These are phyloP conservation scores for Zeuzera pyrina DNA, from an alignment of 2,888 invertebrate species.

Conservation along the genomic window DNA sequence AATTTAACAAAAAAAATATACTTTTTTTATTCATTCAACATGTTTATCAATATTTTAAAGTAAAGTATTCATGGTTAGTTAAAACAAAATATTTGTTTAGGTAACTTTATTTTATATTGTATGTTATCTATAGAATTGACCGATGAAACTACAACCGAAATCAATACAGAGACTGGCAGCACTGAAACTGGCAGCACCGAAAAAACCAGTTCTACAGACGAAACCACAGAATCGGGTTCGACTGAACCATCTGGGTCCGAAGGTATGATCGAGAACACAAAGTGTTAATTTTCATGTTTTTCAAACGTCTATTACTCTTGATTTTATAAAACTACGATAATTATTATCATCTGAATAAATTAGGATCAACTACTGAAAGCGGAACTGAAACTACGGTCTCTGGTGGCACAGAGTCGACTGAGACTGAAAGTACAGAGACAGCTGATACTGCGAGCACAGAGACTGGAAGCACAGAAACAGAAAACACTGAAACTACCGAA, in stretches of 20 bases:
- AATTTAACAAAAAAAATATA: no score
- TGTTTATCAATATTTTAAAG: no score
- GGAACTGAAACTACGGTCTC: constrained; percentile 9
- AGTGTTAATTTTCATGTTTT: no score
- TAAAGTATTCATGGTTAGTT: no score
- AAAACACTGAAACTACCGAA: constrained; percentile 8
- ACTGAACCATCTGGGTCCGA: constrained; percentile 16
- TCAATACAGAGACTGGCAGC: not conserved
- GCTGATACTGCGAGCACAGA: constrained; percentile 13
- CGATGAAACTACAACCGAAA: not conserved
- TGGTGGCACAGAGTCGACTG: constrained; percentile 13
- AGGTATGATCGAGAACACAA: no score
- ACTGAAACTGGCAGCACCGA: constrained; percentile 1
- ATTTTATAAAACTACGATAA: no score
- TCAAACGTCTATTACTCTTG: no score
- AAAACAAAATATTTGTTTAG: no score
- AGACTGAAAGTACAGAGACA: constrained; percentile 5
- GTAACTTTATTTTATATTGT: no score
- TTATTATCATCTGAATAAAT: no score
- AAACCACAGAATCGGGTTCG: constrained; percentile 11
- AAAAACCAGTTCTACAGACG: not conserved
- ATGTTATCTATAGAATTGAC: no score
- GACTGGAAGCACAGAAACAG: constrained; percentile 2
- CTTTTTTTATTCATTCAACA: no score
- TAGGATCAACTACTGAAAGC: constrained; percentile 15